Evolutionary conservation across 2,888 invertebrate species (phyloP), one percentile per base, ranked within the genome.

Genomic region (Lasioglossum leucozonium): DNA sequence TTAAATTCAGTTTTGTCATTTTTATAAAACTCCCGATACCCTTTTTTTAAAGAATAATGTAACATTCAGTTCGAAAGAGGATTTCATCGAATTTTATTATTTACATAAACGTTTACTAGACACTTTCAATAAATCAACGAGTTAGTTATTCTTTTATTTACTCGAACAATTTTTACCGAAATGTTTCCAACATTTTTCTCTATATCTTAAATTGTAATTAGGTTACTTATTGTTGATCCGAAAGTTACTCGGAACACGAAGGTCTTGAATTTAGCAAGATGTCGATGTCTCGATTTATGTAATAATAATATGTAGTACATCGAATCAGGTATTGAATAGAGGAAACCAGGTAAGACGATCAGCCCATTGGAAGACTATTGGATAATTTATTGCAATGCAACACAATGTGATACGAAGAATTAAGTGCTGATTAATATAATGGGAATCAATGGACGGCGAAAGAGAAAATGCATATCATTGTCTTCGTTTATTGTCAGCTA

Each of bases 191-290:
- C 22, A n/a, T 37, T 34, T n/a, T 67, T 37, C 10, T 40, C 16
- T 22, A 47, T 5, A 18, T 30, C 5, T 42, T 5, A 30, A n/a
- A 22, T 22, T 51, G 30, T n/a, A 16, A 4, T 22, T 69, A 72
- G 77, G 77, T 67, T 81, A 77, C 4, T 11, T 11, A 55, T 73
- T 13, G 51, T 72, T 42, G 44, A 30, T 37, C 10, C 72, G 26
- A 76, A 55, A 77, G 18, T 2, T 34, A 13, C 6, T 30, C 22
- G 10, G 11, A 30, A 18, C 16, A 4, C 4, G 16, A 34, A 10
- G 22, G 5, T 44, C 73, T 22, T 73, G 81, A 82, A 82, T 71
- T 44, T 51, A 58, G 74, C 40, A 22, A 75, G 34, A 26, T 26
- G 16, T 73, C 37, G 30, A 55, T 58, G 8, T 42, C 10, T 44